These are phyloP conservation scores for Malacoraja senta DNA, from an alignment of 2,797 vertebrate species.

Conservation along the genomic window DNA sequence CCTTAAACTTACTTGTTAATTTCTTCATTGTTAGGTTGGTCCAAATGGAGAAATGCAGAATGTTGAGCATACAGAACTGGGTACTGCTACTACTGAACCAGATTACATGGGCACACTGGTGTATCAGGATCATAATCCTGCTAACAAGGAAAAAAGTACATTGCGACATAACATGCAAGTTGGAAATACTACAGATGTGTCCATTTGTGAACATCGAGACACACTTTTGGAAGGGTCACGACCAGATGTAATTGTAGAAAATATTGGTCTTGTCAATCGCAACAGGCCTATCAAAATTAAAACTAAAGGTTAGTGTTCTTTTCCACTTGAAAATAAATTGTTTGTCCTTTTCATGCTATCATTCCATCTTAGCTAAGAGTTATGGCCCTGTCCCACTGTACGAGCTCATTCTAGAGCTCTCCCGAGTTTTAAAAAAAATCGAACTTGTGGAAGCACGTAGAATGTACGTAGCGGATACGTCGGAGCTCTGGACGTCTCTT, in stretches of 20 bases:
- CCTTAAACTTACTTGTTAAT: background rate
- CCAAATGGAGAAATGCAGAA: slow-evolving; percentile 34
- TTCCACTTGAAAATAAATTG: background rate
- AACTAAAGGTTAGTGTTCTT: slow-evolving; percentile 15
- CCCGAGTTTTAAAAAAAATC: too few relatives aligned
- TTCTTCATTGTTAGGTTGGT: slow-evolving; percentile 11
- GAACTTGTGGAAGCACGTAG: too few relatives aligned
- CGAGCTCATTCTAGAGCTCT: too few relatives aligned
- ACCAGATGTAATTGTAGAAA: background rate
- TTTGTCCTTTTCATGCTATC: background rate
- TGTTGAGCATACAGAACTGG: slow-evolving; percentile 1
- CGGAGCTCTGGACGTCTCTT: too few relatives aligned
- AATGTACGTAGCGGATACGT: too few relatives aligned
- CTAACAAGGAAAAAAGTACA: background rate
- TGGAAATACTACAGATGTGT: background rate
- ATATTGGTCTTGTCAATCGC: background rate
- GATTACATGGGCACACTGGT: background rate
- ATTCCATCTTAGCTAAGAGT: background rate
- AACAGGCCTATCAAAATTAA: background rate
- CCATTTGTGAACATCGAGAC: background rate
- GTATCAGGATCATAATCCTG: background rate
- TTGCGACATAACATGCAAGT: background rate
- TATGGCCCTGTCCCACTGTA: too few relatives aligned
- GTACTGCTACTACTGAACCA: background rate
- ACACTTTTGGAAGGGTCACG: background rate